Percentiles rank a stretch among this genome's conserved stretches.
phyloP scores from a whole-genome alignment of 2,797 vertebrate genomes.

The Pangasius sanitwongsei region DNA sequence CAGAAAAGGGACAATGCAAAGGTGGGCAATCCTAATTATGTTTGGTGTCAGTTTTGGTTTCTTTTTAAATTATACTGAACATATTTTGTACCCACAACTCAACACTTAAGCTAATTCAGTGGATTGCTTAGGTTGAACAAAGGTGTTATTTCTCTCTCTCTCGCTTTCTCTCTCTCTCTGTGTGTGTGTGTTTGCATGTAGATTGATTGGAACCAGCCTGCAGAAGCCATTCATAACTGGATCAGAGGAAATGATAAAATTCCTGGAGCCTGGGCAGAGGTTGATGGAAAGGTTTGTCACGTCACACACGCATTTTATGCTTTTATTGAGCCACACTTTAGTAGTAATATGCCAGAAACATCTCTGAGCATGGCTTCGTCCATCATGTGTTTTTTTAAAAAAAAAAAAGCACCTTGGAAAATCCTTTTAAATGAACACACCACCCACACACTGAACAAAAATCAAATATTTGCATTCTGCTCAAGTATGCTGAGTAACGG shows the following conservation, averaged over 20 bases:
- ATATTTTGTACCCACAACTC: background rate
- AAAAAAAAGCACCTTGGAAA: background rate
- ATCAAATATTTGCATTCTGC: background rate
- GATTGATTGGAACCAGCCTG: constrained; percentile 88
- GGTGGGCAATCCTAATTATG: constrained; percentile 62
- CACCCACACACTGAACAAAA: background rate
- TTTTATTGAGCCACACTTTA: constrained; percentile 6
- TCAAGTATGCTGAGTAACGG: constrained; percentile 6
- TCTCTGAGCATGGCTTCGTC: background rate
- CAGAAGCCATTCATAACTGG: constrained; percentile 87
- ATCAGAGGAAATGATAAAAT: constrained; percentile 90
- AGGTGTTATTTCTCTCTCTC: no score
- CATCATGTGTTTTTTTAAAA: no score
- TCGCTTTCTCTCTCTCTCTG: no score
- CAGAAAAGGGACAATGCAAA: constrained; percentile 85
- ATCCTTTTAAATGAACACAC: background rate
- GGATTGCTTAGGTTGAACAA: background rate
- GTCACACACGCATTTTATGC: constrained; percentile 3
- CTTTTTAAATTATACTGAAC: background rate
- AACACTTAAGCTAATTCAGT: background rate
- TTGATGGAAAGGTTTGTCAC: constrained; percentile 79
- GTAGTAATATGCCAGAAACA: background rate
- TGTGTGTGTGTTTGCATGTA: constrained; percentile 53
- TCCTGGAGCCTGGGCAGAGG: constrained; percentile 86
- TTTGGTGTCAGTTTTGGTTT: background rate